A percentile compares a stretch with the other conserved stretches of the same genome.
phyloP scores from a whole-genome alignment of 1,140 invertebrate genomes.

The Asobara japonica region DNA sequence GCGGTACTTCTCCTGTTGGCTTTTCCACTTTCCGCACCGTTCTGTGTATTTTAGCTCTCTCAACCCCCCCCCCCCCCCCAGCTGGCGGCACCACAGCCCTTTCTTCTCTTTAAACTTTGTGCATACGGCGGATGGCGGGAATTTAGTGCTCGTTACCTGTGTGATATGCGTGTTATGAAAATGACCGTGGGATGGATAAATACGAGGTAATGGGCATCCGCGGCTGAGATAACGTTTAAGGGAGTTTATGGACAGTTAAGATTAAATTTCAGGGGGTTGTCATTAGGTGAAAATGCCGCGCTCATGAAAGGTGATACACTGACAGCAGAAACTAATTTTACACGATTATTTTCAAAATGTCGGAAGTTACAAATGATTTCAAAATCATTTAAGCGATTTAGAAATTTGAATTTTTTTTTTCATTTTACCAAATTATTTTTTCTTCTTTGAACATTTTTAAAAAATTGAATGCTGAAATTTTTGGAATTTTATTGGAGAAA shows the following conservation, averaged over 20 bases:
- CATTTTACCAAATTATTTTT: too few species aligned
- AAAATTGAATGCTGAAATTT: too few species aligned
- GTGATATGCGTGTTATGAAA: constrained; percentile 30
- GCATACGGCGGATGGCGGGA: constrained; percentile 28
- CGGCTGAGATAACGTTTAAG: neutral
- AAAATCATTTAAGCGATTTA: too few species aligned
- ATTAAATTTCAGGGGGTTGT: neutral
- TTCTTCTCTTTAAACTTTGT: constrained; percentile 22
- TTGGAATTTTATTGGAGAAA: too few species aligned
- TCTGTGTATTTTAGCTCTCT: constrained; percentile 12
- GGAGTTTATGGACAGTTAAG: neutral
- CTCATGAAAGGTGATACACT: too few species aligned
- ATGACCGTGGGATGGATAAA: constrained; percentile 27
- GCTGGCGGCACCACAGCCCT: neutral
- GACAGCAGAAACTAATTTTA: too few species aligned
- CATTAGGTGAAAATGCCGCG: too few species aligned
- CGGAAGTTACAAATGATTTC: too few species aligned
- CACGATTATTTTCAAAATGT: too few species aligned
- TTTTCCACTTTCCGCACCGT: neutral
- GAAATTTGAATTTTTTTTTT: too few species aligned
- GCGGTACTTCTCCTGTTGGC: constrained; percentile 1
- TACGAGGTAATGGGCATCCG: neutral
- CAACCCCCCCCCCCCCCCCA: constrained; percentile 5
- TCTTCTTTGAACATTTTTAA: too few species aligned
- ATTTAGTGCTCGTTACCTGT: constrained; percentile 36